Evolutionary conservation across 2,113 vertebrate genomes (phyloP).

Genomic region (Cottus gobio): DNA sequence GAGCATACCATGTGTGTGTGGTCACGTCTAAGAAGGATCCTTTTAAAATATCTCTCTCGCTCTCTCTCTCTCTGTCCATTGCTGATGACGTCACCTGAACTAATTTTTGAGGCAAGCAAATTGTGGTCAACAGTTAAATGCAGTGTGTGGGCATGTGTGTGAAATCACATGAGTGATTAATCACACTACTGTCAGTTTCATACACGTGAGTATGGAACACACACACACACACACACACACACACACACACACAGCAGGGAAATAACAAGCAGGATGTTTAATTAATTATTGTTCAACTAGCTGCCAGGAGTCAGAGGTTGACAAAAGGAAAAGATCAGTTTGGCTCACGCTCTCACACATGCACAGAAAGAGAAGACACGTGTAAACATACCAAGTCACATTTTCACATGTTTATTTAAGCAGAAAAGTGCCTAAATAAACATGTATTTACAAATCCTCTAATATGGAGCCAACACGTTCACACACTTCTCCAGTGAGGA

Average conservation of each 20-base stretch:
- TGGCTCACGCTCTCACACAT: conserved; percentile 25
- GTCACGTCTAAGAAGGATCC: conserved; percentile 75
- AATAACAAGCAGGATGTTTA: too few species aligned
- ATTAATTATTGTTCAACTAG: conserved; percentile 57
- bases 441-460: background rate
- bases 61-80: conserved; percentile 19
- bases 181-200: conserved; percentile 55
- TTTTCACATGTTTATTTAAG: background rate
- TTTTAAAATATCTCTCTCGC: conserved; percentile 59
- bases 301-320: conserved; percentile 43
- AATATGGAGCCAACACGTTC: background rate
- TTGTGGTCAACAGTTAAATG: conserved; percentile 34
- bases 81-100: conserved; percentile 56
- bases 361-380: conserved; percentile 22
- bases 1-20: conserved; percentile 80
- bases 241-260: conserved; percentile 29
- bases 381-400: conserved; percentile 4
- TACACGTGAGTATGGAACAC: conserved; percentile 26
- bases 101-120: conserved; percentile 24
- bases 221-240: conserved; percentile 19
- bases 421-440: background rate
- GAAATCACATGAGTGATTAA: conserved; percentile 55
- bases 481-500: conserved; percentile 4
- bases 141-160: conserved; percentile 11
- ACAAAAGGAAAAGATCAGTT: conserved; percentile 3